Evolutionary conservation across 2,797 vertebrate species (phyloP), one percentile per base, ranked within the genome.

Genomic region (Thaleichthys pacificus): DNA sequence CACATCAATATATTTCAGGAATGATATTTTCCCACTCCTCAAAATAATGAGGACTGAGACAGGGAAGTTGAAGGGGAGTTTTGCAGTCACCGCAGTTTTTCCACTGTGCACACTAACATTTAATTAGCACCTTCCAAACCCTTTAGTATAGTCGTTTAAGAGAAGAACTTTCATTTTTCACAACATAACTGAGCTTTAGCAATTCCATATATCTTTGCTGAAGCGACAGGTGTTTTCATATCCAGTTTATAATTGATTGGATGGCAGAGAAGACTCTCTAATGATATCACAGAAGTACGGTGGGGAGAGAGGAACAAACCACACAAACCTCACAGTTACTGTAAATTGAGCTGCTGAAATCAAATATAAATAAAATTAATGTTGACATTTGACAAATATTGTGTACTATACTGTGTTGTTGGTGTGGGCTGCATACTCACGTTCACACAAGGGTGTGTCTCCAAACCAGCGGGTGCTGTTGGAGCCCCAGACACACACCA

Each of bases 401-500:
- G 63, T n/a, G 26, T 8, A 9, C 3, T 35, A 14, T 21, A 14
- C 19, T 35, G 28, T 63, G 5, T 24, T 7, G 17, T 32, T 71
- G 30, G 9, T 51, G 47, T 7, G 51, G 1, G 51, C 51, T n/a
- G 5, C 60, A n/a, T 49, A 83, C 90, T 89, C 92, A 98, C 97
- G 78, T 86, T 92, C 94, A 85, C 96, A 98, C 72, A 88, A 84
- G 11, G 94, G 94, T 3, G 76, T 84, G 5, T 87, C 87, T 0
- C 92, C 94, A 30, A 88, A 94, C 96, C 96, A 98, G 70, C 92
- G 84, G 0, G 94, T 88, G 28, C 82, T 22, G 70, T 91, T 95
- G 21, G 80, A 88, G 66, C 81, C 91, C 93, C 93, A 94, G 42
- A 94, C 1, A 0, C 96, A 94, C 49, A 86, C 81, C 42, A 93